Evolutionary conservation across 2,113 vertebrate species (phyloP).

Genomic region (Calidris pugnax): DNA sequence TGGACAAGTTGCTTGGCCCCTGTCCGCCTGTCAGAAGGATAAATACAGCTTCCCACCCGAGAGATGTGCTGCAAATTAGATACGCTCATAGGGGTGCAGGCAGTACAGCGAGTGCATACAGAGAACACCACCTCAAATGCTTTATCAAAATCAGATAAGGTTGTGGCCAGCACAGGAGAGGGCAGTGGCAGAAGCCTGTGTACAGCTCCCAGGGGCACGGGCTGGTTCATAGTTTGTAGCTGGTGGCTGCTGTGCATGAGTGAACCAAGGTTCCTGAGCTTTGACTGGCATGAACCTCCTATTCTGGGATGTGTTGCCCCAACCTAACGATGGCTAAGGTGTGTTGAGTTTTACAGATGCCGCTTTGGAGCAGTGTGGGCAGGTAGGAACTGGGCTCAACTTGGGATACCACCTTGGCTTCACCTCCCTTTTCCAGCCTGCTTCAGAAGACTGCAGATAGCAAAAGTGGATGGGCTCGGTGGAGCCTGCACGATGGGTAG

Average conservation of each 20-base stretch:
- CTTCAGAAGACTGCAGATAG: background rate
- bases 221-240: accelerated
- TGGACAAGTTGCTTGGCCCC: background rate
- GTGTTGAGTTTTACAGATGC: accelerated
- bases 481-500: background rate
- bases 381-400: background rate
- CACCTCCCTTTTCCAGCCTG: background rate
- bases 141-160: background rate
- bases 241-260: background rate
- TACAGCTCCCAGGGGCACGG: background rate
- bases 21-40: slow-evolving; percentile 15
- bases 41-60: slow-evolving; percentile 3
- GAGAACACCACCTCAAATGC: background rate
- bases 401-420: background rate
- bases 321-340: accelerated
- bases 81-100: background rate
- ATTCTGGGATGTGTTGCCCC: accelerated
- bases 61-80: slow-evolving; percentile 15
- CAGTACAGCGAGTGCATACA: background rate
- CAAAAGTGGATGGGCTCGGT: background rate
- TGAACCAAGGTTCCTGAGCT: background rate
- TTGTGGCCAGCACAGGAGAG: background rate
- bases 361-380: background rate
- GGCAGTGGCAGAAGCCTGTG: background rate
- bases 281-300: background rate